Percentiles rank a stretch among this genome's conserved stretches.
phyloP scores from a whole-genome alignment of 2,797 vertebrate species.

The Sebastolobus alascanus region DNA sequence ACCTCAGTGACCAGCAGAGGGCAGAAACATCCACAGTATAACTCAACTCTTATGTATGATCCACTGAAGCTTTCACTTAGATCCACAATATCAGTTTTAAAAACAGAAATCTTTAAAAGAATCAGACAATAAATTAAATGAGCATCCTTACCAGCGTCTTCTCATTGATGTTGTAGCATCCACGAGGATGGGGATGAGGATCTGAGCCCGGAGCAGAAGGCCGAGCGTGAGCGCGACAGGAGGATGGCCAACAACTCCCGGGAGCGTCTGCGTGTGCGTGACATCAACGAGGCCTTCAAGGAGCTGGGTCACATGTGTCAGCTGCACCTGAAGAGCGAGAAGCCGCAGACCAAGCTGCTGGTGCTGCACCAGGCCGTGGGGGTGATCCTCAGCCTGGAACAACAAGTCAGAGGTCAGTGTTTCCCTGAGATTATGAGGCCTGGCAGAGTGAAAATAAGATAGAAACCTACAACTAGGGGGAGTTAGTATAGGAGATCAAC shows the following conservation, averaged over 20 bases:
- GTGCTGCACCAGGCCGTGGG: slow-evolving; percentile 97
- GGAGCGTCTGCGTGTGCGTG: slow-evolving; percentile 94
- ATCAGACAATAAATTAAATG: background rate
- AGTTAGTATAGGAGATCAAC: background rate
- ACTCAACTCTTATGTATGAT: background rate
- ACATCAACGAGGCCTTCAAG: slow-evolving; percentile 98
- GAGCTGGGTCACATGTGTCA: slow-evolving; percentile 98
- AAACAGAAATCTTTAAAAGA: background rate
- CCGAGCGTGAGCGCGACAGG: slow-evolving; percentile 93
- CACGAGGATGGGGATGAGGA: slow-evolving; percentile 98
- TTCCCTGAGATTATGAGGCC: background rate
- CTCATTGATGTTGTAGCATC: slow-evolving; percentile 83
- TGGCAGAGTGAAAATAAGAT: background rate
- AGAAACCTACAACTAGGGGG: background rate
- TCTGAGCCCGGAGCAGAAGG: slow-evolving; percentile 96
- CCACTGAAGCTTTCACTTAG: background rate
- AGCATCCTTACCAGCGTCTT: background rate
- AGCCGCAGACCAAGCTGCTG: slow-evolving; percentile 97
- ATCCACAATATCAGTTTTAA: background rate
- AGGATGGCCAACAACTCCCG: slow-evolving; percentile 97
- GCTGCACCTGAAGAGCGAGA: slow-evolving; percentile 96
- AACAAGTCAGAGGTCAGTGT: slow-evolving; percentile 93
- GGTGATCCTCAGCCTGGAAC: slow-evolving; percentile 96
- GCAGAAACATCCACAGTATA: slow-evolving; percentile 54
- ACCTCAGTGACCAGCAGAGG: slow-evolving; percentile 72